Conservation (phyloP, 1,140 invertebrate genomes). For the Gonioctena quinquepunctata region DNA sequence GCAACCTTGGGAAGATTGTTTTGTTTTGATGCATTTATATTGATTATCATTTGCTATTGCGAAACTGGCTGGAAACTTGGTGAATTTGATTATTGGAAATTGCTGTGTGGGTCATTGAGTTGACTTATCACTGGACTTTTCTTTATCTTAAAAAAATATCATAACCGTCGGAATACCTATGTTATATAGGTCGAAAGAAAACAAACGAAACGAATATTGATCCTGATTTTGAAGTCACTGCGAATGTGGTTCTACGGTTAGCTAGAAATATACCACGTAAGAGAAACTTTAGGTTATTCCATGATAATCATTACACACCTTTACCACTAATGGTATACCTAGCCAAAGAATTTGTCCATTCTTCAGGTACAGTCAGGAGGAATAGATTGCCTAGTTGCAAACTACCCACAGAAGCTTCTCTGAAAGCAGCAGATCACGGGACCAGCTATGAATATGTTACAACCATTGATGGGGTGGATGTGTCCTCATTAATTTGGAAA, state of each 20-base stretch:
- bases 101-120: no score
- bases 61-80: no score
- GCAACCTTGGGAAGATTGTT: no score
- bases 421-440: slow-evolving; percentile 7
- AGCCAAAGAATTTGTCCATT: slow-evolving; percentile 30
- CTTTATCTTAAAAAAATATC: no score
- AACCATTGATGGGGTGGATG: neutral
- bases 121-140: no score
- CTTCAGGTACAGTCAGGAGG: slow-evolving; percentile 30
- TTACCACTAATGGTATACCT: slow-evolving; percentile 32
- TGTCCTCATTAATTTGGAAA: neutral
- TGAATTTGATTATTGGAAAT: no score
- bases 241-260: slow-evolving; percentile 37
- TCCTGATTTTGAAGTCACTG: slow-evolving; percentile 31
- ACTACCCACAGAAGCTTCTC: slow-evolving; percentile 24
- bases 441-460: neutral
- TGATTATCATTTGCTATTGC: no score
- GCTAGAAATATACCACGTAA: slow-evolving; percentile 28
- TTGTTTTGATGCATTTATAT: no score
- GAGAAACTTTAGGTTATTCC: slow-evolving; percentile 31
- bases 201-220: no score
- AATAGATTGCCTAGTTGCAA: slow-evolving; percentile 35
- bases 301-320: slow-evolving; percentile 39
- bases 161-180: no score
- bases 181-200: no score